Percentiles rank a stretch among this genome's conserved stretches.
phyloP scores from a whole-genome alignment of 2,113 vertebrate species.

The Cryptomyrus ogoouensis region DNA sequence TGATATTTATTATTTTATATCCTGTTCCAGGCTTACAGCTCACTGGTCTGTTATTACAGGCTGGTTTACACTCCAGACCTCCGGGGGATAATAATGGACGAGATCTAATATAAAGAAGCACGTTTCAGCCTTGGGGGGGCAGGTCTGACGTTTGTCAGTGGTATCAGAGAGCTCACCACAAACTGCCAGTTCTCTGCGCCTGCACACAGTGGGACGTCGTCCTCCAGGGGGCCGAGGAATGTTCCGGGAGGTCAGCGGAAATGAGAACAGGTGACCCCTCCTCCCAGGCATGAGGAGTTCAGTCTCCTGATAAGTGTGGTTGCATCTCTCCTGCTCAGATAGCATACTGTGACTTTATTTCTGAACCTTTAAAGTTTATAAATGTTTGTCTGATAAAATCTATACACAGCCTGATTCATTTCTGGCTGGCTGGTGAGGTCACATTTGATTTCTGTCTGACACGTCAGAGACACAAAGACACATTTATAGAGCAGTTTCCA shows the following conservation, averaged over 20 bases:
- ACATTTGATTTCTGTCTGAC: constrained; percentile 25
- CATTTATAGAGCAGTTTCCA: constrained; percentile 28
- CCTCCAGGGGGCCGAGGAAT: constrained; percentile 15
- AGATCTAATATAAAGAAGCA: neutral
- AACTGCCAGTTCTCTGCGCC: neutral
- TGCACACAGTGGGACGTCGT: neutral
- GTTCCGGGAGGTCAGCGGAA: constrained; percentile 33
- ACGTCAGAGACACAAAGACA: constrained; percentile 14
- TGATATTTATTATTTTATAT: constrained; percentile 6
- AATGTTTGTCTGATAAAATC: constrained; percentile 12
- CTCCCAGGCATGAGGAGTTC: constrained; percentile 19
- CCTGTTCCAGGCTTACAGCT: neutral
- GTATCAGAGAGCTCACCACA: neutral
- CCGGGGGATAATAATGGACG: neutral
- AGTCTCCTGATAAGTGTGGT: constrained; percentile 20
- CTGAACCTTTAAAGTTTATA: neutral
- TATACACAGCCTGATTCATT: constrained; percentile 27
- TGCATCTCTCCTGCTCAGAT: neutral
- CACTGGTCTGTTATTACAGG: neutral
- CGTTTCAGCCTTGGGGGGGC: neutral
- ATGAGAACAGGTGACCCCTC: constrained; percentile 43
- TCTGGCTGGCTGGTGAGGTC: constrained; percentile 22
- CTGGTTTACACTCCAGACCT: neutral
- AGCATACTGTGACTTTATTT: neutral
- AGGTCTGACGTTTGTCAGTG: too few species aligned